phyloP scores from a whole-genome alignment of 1,140 invertebrate genomes.

The Trichonephila inaurata region DNA sequence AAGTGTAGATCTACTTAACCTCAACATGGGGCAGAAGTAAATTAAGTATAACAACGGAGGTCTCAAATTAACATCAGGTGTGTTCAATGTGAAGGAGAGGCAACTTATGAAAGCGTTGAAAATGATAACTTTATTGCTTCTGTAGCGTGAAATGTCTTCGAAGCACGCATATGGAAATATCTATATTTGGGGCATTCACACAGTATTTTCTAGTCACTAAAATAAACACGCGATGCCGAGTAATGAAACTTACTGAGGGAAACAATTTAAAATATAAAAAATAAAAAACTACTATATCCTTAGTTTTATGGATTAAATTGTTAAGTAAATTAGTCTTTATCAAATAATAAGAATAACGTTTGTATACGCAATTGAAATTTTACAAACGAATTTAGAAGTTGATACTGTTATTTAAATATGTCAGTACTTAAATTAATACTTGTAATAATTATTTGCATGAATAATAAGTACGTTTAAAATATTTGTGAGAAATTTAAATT shows the following conservation, averaged over 20 bases:
- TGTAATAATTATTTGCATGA: too few relatives aligned
- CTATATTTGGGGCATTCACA: neutral
- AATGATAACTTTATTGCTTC: constrained; percentile 71
- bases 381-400: neutral
- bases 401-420: too few relatives aligned
- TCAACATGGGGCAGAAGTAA: neutral
- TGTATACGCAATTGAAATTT: neutral
- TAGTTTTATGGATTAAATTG: neutral
- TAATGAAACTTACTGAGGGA: neutral
- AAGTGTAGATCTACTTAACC: neutral
- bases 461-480: too few relatives aligned
- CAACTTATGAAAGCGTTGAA: constrained; percentile 71
- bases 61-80: constrained; percentile 31
- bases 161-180: constrained; percentile 57
- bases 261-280: neutral
- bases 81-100: constrained; percentile 23
- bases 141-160: constrained; percentile 46
- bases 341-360: neutral
- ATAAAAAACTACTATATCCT: neutral
- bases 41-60: constrained; percentile 9
- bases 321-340: neutral
- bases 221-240: constrained; percentile 24
- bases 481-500: too few relatives aligned
- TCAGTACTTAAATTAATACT: too few relatives aligned
- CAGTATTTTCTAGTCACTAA: neutral